Evolutionary conservation across 2,113 vertebrate genomes (phyloP), one percentile per base, ranked within the genome.

Genomic region (Nesospiza acunhae): DNA sequence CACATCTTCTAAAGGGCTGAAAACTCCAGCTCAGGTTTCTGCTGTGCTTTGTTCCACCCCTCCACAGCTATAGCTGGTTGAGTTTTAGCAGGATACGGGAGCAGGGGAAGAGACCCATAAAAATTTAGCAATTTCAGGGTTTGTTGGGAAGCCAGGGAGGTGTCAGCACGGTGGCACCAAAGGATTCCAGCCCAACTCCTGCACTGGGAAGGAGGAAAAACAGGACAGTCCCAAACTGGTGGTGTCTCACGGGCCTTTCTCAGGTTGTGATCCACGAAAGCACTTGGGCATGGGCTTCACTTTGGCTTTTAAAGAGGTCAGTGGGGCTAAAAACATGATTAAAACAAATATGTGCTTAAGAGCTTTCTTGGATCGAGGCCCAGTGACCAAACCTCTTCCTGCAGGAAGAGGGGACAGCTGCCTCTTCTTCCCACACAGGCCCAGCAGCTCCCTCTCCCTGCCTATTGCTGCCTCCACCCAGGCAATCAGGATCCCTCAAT

Each of bases 291-390:
- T 7, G 6, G 9, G 73, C 50, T 95, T 39, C 7, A 50, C 59
- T 84, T 81, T 0, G 0, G 64, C 68, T 86, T 90, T 87, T 60
- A 22, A 74, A 84, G 88, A 80, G 83, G 80, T 95, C 85, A 78
- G 69, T 6, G 21, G 52, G 73, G 76, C 88, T 92, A 33, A 74
- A 88, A 92, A 27, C 64, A 58, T 8, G 49, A 90, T 86, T 81
- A 89, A 84, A 75, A 60, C 49, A 59, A 96, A 89, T 58, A 81
- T 56, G 87, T 79, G 89, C 80, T 58, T 91, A 88, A 96, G 94
- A 93, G 90, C 94, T 92, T 92, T 94, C 63, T 78, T 96, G 93
- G 95, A 69, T 47, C 22, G 2, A 59, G 76, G 93, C 94, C 84
- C 76, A 75, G n/a, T 49, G 79, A 31, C 64, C 76, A 39, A 23